A percentile compares a stretch with the other conserved stretches of the same genome.
Evolutionary conservation across 2,113 vertebrate species (phyloP).

Genomic region (Actinemys pallida): DNA sequence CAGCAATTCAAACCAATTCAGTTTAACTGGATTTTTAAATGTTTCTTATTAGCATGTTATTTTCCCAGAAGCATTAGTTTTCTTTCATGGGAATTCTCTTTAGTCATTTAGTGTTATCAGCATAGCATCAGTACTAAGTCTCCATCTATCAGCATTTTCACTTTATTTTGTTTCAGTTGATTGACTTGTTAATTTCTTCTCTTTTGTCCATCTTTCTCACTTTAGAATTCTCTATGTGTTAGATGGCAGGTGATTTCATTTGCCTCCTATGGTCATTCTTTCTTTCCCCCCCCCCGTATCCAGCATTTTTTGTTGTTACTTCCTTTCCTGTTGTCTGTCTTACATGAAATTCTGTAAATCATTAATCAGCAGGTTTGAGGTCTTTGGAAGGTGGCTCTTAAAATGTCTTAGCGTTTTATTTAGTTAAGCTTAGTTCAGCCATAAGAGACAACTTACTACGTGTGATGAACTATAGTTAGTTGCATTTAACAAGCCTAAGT

Average conservation of each 20-base stretch:
- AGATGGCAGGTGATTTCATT: not conserved
- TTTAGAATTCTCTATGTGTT: not conserved
- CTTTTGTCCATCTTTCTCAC: not conserved
- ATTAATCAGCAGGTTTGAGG: not conserved
- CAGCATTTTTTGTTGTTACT: not conserved
- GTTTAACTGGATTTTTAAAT: not conserved
- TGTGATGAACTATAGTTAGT: not conserved
- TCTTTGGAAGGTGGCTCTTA: not conserved
- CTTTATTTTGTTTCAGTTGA: not conserved
- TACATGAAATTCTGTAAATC: too few species aligned
- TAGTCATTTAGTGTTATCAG: not conserved
- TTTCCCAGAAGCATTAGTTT: constrained; percentile 7
- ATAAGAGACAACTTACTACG: not conserved
- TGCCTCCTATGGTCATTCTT: not conserved
- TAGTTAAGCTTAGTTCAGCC: not conserved
- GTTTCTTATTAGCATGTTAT: constrained; percentile 1
- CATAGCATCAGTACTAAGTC: not conserved
- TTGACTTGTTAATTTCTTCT: not conserved
- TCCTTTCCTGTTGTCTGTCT: not conserved
- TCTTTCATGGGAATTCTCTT: not conserved
- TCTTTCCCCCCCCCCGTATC: not conserved
- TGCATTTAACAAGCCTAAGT: not conserved
- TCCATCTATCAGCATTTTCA: not conserved
- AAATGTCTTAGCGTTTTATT: not conserved
- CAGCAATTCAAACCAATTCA: not conserved